Base-by-base conservation (phyloP, 2,113 vertebrate genomes). In the Sminthopsis crassicaudata region DNA sequence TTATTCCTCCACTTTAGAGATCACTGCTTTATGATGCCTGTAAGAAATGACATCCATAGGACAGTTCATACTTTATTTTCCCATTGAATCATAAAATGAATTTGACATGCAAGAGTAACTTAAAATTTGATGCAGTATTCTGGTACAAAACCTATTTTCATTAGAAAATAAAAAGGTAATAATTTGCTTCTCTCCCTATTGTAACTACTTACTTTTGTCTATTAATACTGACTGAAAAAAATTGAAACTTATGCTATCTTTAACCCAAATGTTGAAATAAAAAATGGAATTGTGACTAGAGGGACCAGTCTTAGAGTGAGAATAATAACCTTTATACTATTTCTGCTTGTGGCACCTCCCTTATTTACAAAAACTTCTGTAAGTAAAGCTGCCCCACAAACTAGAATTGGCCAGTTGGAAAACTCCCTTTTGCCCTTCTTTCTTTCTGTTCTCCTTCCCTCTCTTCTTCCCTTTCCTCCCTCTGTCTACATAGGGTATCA, bases 31-130 rank as follows among this genome's bases (percentile, higher is more conserved):
- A 6, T 89, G 46, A 25, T 12, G 14, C 27, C 55, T 67, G 30
- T 16, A 11, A 36, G 48, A 36, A 48, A 0, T 50, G 3, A 3
- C 46, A 10, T 4, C 12, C 2, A 0, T 23, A 24, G 88, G 27
- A 36, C 16, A 42, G 90, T 23, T 12, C 36, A 8, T 14, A 7
- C 46, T 88, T 55, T 36, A 25, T 92, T 88, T 84, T 22, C 4
- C 25, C 14, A 42, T 67, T 67, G 60, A 36, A 14, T 67, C 30
- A 36, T 67, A 36, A 67, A 67, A 67, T 67, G 57, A 36, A 36
- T 67, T 67, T 67, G 57, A 16, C 27, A 36, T 67, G 57, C 27
- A 67, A 67, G 11, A 67, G 3, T 67, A 67, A 67, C 3, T 67
- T 67, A 67, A 67, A 67, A 16, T 67, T 67, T 67, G 60, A 67